Conservation (phyloP, 2,113 vertebrate species). For the Xenus cinereus region DNA sequence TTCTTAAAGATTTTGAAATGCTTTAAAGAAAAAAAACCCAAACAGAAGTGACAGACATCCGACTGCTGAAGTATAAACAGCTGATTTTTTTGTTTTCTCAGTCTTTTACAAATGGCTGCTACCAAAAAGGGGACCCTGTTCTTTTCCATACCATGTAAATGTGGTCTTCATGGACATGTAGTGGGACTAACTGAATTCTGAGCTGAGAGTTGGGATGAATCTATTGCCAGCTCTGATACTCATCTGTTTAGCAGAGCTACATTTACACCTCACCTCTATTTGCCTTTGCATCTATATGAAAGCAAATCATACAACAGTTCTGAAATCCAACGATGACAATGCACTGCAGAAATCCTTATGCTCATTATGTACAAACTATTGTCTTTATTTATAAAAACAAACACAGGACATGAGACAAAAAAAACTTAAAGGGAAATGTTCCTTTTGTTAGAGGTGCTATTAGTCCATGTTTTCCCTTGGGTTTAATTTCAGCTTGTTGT, state of each 20-base stretch:
- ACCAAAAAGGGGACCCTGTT: background rate
- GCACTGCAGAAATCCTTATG: background rate
- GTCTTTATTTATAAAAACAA: background rate
- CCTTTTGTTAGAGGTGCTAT: background rate
- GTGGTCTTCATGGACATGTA: background rate
- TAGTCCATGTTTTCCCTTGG: background rate
- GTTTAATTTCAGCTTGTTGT: background rate
- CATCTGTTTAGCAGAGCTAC: background rate
- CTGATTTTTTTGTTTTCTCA: background rate
- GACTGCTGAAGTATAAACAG: background rate
- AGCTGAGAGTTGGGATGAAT: background rate
- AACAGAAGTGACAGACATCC: background rate
- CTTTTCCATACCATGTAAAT: background rate
- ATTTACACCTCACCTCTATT: background rate
- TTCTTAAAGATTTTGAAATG: no score
- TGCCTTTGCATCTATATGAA: background rate
- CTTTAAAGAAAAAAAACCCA: background rate
- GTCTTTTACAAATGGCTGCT: background rate
- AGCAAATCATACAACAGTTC: background rate
- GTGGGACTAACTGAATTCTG: background rate
- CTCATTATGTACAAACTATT: background rate
- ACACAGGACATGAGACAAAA: background rate
- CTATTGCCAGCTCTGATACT: background rate
- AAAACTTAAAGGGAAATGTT: background rate
- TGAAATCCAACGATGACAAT: background rate